A percentile compares a stretch with the other conserved stretches of the same genome.
Conservation (phyloP, 64 coral and sea anemone genomes). For the Porites lutea region DNA sequence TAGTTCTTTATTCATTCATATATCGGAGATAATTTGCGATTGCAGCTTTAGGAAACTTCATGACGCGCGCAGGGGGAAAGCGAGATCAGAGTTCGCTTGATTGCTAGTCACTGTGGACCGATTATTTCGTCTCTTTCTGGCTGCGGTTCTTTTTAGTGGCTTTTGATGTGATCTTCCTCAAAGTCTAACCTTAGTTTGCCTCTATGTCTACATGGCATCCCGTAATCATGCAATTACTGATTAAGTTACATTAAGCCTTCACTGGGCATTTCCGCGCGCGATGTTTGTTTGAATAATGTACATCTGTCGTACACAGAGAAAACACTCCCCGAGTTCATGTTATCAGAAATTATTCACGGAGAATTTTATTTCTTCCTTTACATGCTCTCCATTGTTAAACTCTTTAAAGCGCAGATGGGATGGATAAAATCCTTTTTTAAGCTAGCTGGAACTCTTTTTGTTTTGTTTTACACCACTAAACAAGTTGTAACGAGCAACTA, state of each 20-base stretch:
- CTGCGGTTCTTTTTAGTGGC: background rate
- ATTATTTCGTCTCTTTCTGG: background rate
- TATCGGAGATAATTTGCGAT: conserved; percentile 10
- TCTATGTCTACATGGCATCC: background rate
- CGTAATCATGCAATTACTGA: conserved; percentile 41
- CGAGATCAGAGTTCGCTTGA: background rate
- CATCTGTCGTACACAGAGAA: conserved; percentile 12
- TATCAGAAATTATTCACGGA: background rate
- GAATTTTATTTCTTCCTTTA: background rate
- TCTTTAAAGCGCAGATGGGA: conserved; percentile 56
- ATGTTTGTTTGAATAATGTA: background rate
- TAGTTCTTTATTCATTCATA: conserved; percentile 32
- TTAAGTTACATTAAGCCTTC: conserved; percentile 43
- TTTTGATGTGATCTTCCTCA: background rate
- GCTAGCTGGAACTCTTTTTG: conserved; percentile 24
- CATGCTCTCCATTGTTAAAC: conserved; percentile 20
- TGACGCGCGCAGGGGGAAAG: background rate
- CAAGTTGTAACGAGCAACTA: conserved; percentile 60
- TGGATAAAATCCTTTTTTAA: conserved; percentile 20
- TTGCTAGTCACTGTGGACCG: no score
- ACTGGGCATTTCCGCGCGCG: conserved; percentile 24
- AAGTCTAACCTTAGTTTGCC: background rate
- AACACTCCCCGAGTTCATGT: background rate
- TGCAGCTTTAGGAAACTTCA: background rate
- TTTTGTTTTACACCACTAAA: conserved; percentile 57